Evolutionary conservation across 1,140 invertebrate genomes (phyloP).

Genomic region (Hypothenemus hampei): DNA sequence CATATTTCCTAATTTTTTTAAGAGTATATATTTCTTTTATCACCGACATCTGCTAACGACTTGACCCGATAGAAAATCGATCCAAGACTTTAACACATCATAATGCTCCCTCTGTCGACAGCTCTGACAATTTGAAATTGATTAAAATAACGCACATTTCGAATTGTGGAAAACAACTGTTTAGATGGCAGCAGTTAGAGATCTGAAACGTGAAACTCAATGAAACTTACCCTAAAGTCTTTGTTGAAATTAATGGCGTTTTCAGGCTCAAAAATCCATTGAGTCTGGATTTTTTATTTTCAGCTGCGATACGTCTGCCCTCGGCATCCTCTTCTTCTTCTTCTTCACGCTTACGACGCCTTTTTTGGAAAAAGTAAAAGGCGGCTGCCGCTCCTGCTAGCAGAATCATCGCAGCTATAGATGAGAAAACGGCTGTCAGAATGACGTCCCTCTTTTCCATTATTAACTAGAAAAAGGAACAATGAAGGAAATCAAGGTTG

Average conservation of each 20-base stretch:
- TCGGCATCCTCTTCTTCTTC: slow-evolving; percentile 40
- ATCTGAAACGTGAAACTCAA: background rate
- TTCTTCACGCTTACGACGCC: slow-evolving; percentile 43
- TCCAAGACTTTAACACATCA: background rate
- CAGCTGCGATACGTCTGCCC: slow-evolving; percentile 29
- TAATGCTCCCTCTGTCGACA: background rate
- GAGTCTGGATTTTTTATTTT: slow-evolving; percentile 44
- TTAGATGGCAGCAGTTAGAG: no score
- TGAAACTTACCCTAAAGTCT: slow-evolving; percentile 56
- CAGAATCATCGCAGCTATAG: slow-evolving; percentile 47
- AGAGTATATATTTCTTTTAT: background rate
- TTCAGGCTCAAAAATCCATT: slow-evolving; percentile 73
- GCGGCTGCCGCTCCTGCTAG: slow-evolving; percentile 46
- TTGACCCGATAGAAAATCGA: background rate
- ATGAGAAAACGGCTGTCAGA: slow-evolving; percentile 48
- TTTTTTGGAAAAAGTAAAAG: slow-evolving; percentile 46
- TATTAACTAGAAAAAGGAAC: slow-evolving; percentile 42
- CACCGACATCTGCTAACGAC: background rate
- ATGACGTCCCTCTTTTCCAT: slow-evolving; percentile 52
- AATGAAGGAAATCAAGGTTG: no score
- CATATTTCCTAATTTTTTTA: background rate
- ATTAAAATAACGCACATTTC: background rate
- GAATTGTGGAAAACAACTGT: background rate
- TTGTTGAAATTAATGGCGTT: slow-evolving; percentile 68
- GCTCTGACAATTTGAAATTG: background rate